Conservation (phyloP, 2,888 invertebrate species). For the Mythimna loreyi region DNA sequence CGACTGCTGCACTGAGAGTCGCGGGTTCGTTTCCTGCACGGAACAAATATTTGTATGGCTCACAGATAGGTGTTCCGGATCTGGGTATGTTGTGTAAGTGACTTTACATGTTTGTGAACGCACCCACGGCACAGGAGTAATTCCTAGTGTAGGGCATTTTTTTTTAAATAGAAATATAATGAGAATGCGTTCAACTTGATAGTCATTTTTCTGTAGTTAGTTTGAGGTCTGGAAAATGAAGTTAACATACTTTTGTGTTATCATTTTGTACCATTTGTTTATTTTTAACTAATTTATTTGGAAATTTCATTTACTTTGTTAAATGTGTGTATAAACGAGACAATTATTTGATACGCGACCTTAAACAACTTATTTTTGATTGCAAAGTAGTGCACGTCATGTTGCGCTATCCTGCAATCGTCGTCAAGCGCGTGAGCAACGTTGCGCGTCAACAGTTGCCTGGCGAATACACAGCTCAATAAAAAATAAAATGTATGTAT, state of each 20-base stretch:
- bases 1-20: too few relatives aligned
- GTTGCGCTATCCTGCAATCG: background rate
- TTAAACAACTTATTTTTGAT: too few relatives aligned
- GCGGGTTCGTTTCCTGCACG: too few relatives aligned
- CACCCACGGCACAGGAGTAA: too few relatives aligned
- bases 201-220: background rate
- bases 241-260: background rate
- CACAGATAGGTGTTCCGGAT: too few relatives aligned
- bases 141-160: too few relatives aligned
- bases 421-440: background rate
- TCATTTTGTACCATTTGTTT: background rate
- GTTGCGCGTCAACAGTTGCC: constrained; percentile 13
- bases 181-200: background rate
- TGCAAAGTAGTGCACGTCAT: background rate
- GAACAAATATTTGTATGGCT: too few relatives aligned
- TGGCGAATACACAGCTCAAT: background rate
- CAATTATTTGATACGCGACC: background rate
- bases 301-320: background rate
- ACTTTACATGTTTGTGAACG: too few relatives aligned
- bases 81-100: too few relatives aligned
- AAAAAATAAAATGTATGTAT: too few relatives aligned
- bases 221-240: background rate
- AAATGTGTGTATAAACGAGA: background rate
- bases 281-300: background rate
- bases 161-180: too few relatives aligned